These are phyloP conservation scores for Anadara kagoshimensis DNA, from an alignment of 1,140 invertebrate genomes.

Conservation along the genomic window DNA sequence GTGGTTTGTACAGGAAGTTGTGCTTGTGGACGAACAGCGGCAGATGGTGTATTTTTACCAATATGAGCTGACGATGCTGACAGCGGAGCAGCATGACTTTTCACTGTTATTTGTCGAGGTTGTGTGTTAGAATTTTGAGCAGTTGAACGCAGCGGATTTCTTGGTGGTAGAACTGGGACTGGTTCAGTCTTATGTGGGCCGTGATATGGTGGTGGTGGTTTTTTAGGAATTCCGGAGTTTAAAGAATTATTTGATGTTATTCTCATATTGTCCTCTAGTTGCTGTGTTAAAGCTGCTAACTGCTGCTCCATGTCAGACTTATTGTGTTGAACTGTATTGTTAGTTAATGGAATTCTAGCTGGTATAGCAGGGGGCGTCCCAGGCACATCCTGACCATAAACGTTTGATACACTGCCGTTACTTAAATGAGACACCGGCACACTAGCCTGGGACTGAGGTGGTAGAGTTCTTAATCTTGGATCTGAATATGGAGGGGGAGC, in stretches of 20 bases:
- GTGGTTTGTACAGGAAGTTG: constrained; percentile 93
- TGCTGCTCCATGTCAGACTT: constrained; percentile 70
- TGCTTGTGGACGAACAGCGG: constrained; percentile 62
- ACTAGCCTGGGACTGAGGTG: constrained; percentile 41
- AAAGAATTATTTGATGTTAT: constrained; percentile 49
- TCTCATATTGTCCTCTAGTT: constrained; percentile 71
- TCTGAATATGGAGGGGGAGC: constrained; percentile 50
- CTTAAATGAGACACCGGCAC: constrained; percentile 22
- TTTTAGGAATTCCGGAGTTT: constrained; percentile 44
- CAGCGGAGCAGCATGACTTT: constrained; percentile 14
- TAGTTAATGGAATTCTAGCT: constrained; percentile 80
- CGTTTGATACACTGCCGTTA: no score
- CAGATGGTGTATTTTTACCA: constrained; percentile 38
- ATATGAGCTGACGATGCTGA: constrained; percentile 10
- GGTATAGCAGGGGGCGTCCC: constrained; percentile 60
- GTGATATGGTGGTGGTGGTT: constrained; percentile 71
- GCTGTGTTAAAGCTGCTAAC: constrained; percentile 73
- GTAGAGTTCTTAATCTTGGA: no score
- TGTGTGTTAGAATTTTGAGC: constrained; percentile 10
- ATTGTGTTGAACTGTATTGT: constrained; percentile 80
- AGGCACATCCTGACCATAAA: no score
- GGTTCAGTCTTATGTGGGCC: constrained; percentile 71
- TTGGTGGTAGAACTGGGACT: constrained; percentile 50
- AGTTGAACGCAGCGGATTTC: constrained; percentile 43
- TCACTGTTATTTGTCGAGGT: neutral